Evolutionary conservation across 2,113 vertebrate species (phyloP).

Genomic region (Ranitomeya imitator): DNA sequence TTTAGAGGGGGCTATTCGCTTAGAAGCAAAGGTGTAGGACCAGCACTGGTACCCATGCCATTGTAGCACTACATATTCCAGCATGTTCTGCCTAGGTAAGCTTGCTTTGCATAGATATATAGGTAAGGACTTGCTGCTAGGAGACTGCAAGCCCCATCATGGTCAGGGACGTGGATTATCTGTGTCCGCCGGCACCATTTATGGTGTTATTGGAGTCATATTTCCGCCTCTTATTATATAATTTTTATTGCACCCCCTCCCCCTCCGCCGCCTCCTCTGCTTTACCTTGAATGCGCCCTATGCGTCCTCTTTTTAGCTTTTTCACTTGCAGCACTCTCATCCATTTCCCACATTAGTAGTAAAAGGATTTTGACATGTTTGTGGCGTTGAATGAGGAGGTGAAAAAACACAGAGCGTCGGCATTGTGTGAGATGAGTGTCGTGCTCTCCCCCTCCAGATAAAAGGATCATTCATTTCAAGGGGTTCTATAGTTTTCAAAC

Average conservation of each 20-base stretch:
- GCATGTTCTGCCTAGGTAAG: neutral
- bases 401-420: neutral
- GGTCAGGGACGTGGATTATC: neutral
- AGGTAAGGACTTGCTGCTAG: neutral
- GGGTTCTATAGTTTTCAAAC: neutral
- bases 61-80: neutral
- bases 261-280: neutral
- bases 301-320: neutral
- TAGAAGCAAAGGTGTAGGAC: too few species aligned
- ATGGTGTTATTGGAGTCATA: neutral
- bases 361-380: constrained; percentile 36
- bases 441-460: neutral
- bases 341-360: constrained; percentile 24
- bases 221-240: neutral
- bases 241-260: neutral
- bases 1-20: too few species aligned
- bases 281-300: neutral
- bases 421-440: constrained; percentile 5
- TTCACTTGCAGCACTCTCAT: neutral
- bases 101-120: neutral
- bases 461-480: constrained; percentile 2
- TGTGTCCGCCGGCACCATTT: neutral
- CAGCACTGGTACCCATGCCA: too few species aligned
- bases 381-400: neutral
- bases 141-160: neutral